Evolutionary conservation across 2,888 invertebrate species (phyloP).

Genomic region (Taphrorychus bicolor): DNA sequence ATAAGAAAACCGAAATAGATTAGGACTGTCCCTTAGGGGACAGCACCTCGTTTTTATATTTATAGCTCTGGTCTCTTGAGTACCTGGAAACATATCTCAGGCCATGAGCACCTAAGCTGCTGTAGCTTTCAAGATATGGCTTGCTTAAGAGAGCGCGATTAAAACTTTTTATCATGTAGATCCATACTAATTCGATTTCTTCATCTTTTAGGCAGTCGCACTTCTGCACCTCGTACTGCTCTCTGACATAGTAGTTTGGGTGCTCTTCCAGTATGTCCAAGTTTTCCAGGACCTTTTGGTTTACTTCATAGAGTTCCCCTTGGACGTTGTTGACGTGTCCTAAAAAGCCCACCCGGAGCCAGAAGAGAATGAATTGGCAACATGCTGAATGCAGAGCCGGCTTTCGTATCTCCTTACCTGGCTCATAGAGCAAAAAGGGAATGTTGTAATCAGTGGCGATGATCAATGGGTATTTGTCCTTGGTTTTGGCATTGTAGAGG

Average conservation of each 20-base stretch:
- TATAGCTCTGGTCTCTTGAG: conserved; percentile 58
- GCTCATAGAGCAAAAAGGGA: conserved; percentile 80
- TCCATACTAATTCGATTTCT: conserved; percentile 67
- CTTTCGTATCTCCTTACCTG: too few relatives aligned
- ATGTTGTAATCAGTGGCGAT: conserved; percentile 90
- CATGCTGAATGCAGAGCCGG: too few relatives aligned
- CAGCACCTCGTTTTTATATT: conserved; percentile 2
- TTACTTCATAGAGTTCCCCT: conserved; percentile 87
- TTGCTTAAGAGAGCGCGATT: conserved; percentile 67
- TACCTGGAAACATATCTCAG: conserved; percentile 78
- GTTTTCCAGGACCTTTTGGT: conserved; percentile 73
- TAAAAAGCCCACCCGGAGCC: too few relatives aligned
- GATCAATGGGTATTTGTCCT: conserved; percentile 79
- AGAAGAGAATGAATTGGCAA: conserved; percentile 37
- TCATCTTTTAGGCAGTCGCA: conserved; percentile 47
- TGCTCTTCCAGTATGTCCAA: conserved; percentile 86
- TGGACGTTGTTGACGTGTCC: conserved; percentile 64
- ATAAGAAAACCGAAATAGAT: conserved; percentile 20
- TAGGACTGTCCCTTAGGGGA: too few relatives aligned
- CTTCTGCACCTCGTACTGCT: conserved; percentile 64
- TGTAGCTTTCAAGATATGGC: conserved; percentile 68
- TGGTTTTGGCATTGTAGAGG: conserved; percentile 71
- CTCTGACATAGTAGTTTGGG: conserved; percentile 80
- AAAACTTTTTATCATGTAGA: conserved; percentile 81
- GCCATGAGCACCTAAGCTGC: conserved; percentile 70